phyloP scores from a whole-genome alignment of 2,888 invertebrate species.

The Erebia aethiops region DNA sequence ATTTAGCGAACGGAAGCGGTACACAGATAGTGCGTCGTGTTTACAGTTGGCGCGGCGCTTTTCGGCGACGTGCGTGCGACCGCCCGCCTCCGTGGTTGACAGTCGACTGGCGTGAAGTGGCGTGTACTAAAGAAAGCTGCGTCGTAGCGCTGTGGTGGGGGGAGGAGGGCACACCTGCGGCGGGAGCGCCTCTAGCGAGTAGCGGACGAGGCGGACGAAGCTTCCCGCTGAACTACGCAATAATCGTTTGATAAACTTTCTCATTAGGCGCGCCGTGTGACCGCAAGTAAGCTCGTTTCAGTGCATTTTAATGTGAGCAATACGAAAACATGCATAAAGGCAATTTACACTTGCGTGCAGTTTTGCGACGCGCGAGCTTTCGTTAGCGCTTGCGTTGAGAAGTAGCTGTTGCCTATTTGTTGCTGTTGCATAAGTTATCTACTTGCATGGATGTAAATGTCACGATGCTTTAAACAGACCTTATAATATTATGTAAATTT shows the following conservation, averaged over 20 bases:
- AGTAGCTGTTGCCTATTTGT: slow-evolving; percentile 38
- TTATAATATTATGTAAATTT: slow-evolving; percentile 15
- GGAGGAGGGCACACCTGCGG: slow-evolving; percentile 73
- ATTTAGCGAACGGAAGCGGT: slow-evolving; percentile 73
- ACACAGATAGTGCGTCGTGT: slow-evolving; percentile 76
- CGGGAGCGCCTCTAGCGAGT: slow-evolving; percentile 58
- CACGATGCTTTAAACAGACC: slow-evolving; percentile 25
- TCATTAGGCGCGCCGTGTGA: slow-evolving; percentile 82
- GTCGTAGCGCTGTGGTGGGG: slow-evolving; percentile 53
- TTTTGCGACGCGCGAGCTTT: slow-evolving; percentile 50
- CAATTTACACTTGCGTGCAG: slow-evolving; percentile 61
- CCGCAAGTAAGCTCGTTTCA: slow-evolving; percentile 80
- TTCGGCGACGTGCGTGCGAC: slow-evolving; percentile 48
- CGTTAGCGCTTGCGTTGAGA: slow-evolving; percentile 46
- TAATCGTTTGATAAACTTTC: slow-evolving; percentile 83
- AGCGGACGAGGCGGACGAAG: slow-evolving; percentile 65
- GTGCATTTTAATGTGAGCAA: slow-evolving; percentile 70
- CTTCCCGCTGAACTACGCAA: slow-evolving; percentile 81
- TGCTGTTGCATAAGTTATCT: slow-evolving; percentile 42
- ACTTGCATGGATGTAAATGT: slow-evolving; percentile 31
- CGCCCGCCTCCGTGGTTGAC: slow-evolving; percentile 69
- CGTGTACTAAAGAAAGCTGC: slow-evolving; percentile 57
- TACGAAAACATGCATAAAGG: slow-evolving; percentile 64
- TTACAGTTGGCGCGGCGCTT: slow-evolving; percentile 78
- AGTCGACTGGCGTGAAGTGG: slow-evolving; percentile 73